Evolutionary conservation across 2,888 invertebrate species (phyloP).

Genomic region (Nomada ferruginata): DNA sequence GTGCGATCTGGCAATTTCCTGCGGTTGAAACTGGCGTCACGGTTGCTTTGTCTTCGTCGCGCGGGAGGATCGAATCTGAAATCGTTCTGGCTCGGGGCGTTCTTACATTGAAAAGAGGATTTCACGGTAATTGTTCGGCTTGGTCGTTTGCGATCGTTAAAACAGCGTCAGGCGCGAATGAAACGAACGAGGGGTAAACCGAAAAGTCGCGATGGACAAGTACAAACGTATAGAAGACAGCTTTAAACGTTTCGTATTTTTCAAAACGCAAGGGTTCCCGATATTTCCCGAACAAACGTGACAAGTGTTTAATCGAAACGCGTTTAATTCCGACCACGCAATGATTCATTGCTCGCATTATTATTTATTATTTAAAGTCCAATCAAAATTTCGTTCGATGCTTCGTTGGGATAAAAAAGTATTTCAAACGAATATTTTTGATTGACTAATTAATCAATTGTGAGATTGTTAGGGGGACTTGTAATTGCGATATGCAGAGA

Average conservation of each 20-base stretch:
- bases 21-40: neutral
- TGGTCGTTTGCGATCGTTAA: neutral
- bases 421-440: neutral
- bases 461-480: too few relatives aligned
- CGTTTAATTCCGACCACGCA: too few relatives aligned
- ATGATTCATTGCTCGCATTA: too few relatives aligned
- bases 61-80: conserved; percentile 10
- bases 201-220: neutral
- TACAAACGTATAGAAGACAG: too few relatives aligned
- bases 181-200: neutral
- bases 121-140: conserved; percentile 29
- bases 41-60: neutral
- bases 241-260: too few relatives aligned
- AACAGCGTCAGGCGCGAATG: neutral
- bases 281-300: too few relatives aligned
- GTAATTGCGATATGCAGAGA: too few relatives aligned
- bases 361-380: too few relatives aligned
- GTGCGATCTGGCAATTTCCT: conserved; percentile 13
- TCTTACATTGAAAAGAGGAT: neutral
- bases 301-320: too few relatives aligned
- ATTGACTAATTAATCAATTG: too few relatives aligned
- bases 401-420: neutral
- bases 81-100: neutral
- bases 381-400: too few relatives aligned
- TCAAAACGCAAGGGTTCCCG: too few relatives aligned